Evolutionary conservation across 2,113 vertebrate genomes (phyloP), one percentile per base, ranked within the genome.

Genomic region (Phaethornis superciliosus): DNA sequence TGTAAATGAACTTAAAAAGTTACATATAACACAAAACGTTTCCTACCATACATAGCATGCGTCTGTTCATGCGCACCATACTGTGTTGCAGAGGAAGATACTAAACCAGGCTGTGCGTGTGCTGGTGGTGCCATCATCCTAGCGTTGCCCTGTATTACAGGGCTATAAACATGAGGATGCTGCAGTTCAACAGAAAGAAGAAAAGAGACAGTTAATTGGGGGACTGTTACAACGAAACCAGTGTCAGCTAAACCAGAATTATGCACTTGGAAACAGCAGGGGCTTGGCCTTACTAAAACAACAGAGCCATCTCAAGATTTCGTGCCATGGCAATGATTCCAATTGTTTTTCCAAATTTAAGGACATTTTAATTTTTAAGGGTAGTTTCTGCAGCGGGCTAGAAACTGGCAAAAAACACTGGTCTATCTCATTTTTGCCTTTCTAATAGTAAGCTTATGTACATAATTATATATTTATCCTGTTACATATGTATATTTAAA

Each of bases 41-140:
- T 98, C 99, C 89, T 99, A 99, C 99, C 99, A 98, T 99, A 99
- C 99, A 99, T 99, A 69, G 99, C 98, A 97, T 99, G 99, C 70
- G 99, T 99, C 98, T 99, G 99, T 96, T 99, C 99, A 80, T 98
- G 98, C 88, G 98, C 97, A 90, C 98, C 98, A 94, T 99, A 99
- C 97, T 99, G 99, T 92, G 98, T 97, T 77, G 99, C 98, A 51
- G 99, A 99, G 70, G 99, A 99, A 21, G 99, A 99, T 56, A 99
- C 99, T 79, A 99, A 97, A 83, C 98, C 97, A 79, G 99, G 98
- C 94, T 99, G 99, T 78, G 98, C 99, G 11, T 99, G 99, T 22
- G 98, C 91, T 62, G 98, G 98, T 27, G 99, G 98, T 12, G 98
- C 99, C 98, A 99, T 99, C 99, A 99, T 99, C 91, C 99, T 98